Percentiles rank a stretch among this genome's conserved stretches.
Conservation (phyloP, 2,797 vertebrate species). For the Gallinago nigripennis region DNA sequence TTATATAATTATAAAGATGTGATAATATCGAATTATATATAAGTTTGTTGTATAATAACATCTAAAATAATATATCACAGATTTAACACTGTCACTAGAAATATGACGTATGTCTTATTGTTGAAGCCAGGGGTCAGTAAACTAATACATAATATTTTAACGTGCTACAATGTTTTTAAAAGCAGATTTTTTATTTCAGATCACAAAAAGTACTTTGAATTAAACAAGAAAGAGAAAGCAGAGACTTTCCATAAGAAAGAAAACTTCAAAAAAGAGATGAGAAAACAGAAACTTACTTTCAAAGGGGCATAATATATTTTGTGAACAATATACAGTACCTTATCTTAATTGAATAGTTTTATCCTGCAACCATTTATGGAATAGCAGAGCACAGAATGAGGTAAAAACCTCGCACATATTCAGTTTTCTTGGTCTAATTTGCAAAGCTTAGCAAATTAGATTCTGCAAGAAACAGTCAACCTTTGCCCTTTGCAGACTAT, state of each 20-base stretch:
- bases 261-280: conserved; percentile 34
- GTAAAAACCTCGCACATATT: conserved; percentile 24
- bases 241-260: neutral
- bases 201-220: neutral
- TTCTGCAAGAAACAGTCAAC: conserved; percentile 25
- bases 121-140: neutral
- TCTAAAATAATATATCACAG: neutral
- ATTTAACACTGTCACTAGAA: neutral
- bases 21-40: neutral
- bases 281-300: conserved; percentile 24
- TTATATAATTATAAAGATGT: neutral
- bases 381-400: conserved; percentile 14
- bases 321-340: conserved; percentile 42
- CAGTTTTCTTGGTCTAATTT: conserved; percentile 51
- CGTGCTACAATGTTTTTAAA: neutral
- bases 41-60: neutral
- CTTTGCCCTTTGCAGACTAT: conserved; percentile 47
- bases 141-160: neutral
- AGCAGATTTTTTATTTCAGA: neutral
- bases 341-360: conserved; percentile 62
- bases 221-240: conserved; percentile 5
- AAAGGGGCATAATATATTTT: conserved; percentile 54
- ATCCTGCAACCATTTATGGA: conserved; percentile 34
- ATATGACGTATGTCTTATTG: neutral
- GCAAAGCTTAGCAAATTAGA: conserved; percentile 55